Evolutionary conservation across 2,888 invertebrate species (phyloP).

Genomic region (Sarcophaga rosellei): DNA sequence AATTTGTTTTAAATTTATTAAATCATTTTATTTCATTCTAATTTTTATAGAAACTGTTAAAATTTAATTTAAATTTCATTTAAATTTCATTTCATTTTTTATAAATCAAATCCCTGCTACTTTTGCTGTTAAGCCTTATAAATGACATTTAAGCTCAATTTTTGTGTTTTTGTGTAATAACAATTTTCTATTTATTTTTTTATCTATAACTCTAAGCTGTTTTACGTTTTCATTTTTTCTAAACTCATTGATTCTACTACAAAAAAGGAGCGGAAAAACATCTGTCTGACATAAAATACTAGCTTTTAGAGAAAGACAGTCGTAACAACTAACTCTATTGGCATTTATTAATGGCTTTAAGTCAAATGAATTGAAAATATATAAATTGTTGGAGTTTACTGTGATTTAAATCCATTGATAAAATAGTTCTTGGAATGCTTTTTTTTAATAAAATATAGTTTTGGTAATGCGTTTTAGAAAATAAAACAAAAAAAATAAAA

Average conservation of each 20-base stretch:
- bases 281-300: too few species aligned
- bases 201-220: constrained; percentile 4
- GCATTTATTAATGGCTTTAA: constrained; percentile 43
- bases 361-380: constrained; percentile 6
- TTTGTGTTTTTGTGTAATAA: not conserved
- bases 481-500: too few species aligned
- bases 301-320: too few species aligned
- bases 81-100: not conserved
- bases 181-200: not conserved
- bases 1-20: constrained; percentile 16
- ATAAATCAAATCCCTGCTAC: not conserved
- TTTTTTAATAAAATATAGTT: not conserved
- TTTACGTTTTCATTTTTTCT: not conserved
- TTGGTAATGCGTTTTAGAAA: not conserved
- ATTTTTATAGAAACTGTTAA: too few species aligned
- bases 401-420: not conserved
- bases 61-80: too few species aligned
- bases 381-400: constrained; percentile 12
- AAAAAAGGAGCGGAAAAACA: too few species aligned
- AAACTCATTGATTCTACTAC: not conserved
- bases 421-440: not conserved
- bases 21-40: constrained; percentile 7
- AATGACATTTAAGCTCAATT: constrained; percentile 28
- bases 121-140: constrained; percentile 26
- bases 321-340: constrained; percentile 2